Base-by-base conservation (phyloP, 2,113 vertebrate species). In the Rhinolophus sinicus region DNA sequence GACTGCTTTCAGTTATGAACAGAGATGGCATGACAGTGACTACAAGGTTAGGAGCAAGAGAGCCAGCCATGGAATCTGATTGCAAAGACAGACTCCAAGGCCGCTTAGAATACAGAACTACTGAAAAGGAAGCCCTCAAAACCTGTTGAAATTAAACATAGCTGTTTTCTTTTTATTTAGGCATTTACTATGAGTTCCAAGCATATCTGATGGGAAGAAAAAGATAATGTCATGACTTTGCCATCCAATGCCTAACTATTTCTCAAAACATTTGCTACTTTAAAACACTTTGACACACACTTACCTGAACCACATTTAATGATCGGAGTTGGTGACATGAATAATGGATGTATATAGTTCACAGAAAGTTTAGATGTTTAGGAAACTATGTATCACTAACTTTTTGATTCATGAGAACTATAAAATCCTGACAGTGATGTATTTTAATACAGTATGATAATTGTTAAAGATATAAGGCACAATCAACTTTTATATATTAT, bases 191-290 rank as follows among this genome's bases (percentile, higher is more conserved):
- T 19, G 35, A 90, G 21, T 91, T 93, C 38, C 19, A 69, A 76
- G 58, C 38, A 69, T 21, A 90, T 76, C 2, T 92, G 35, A 77
- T 2, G 47, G 47, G 47, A 50, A 13, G 47, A 50, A 50, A 50
- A 50, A 50, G 52, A 78, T 38, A 67, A 69, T 30, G 9, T 73
- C 65, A 82, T 47, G 64, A 75, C n/a, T 88, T 91, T 77, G 70
- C n/a, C n/a, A 58, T n/a, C 40, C 28, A 44, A 28, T 52, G 11
- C 19, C 35, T 60, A 52, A n/a, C 52, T 77, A 44, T 67, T 73
- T 96, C 93, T 69, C 47, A 69, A 87, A 83, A 87, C 30, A 77
- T 22, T 81, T 54, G n/a, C 54, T 73, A 54, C 44, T 82, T 94
- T 81, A 93, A 44, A 85, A 88, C 4, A 60, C 33, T 70, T 14